phyloP scores from a whole-genome alignment of 2,113 vertebrate genomes.

The Amia ocellicauda region DNA sequence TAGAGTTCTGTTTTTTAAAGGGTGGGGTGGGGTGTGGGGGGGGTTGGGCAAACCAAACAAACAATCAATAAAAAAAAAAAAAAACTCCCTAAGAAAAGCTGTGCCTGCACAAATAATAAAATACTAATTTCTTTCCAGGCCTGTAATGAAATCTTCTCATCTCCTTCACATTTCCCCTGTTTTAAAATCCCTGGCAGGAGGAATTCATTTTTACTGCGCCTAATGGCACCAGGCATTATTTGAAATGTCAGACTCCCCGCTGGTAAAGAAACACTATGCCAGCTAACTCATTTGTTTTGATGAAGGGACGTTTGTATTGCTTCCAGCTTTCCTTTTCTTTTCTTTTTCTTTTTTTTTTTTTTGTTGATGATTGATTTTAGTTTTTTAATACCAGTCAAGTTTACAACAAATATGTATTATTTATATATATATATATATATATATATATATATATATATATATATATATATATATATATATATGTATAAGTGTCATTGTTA shows the following conservation, averaged over 20 bases:
- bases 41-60: no score
- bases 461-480: no score
- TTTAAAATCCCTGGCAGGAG: slow-evolving; percentile 15
- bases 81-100: no score
- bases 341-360: not conserved
- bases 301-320: slow-evolving; percentile 9
- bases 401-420: no score
- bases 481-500: no score
- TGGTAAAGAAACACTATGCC: slow-evolving; percentile 2
- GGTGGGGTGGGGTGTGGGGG: no score
- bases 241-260: slow-evolving; percentile 22
- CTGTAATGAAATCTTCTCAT: slow-evolving; percentile 12
- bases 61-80: no score
- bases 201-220: slow-evolving; percentile 11
- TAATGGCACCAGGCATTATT: slow-evolving; percentile 15
- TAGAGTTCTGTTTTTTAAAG: no score
- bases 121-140: not conserved
- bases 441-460: no score
- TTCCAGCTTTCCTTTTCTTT: slow-evolving; percentile 1
- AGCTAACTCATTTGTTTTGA: slow-evolving; percentile 22
- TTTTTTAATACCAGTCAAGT: no score
- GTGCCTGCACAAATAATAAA: not conserved
- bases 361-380: not conserved
- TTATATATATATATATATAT: no score
- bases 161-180: not conserved